These are phyloP conservation scores for Lateolabrax maculatus DNA, from an alignment of 2,797 vertebrate species.

Conservation along the genomic window DNA sequence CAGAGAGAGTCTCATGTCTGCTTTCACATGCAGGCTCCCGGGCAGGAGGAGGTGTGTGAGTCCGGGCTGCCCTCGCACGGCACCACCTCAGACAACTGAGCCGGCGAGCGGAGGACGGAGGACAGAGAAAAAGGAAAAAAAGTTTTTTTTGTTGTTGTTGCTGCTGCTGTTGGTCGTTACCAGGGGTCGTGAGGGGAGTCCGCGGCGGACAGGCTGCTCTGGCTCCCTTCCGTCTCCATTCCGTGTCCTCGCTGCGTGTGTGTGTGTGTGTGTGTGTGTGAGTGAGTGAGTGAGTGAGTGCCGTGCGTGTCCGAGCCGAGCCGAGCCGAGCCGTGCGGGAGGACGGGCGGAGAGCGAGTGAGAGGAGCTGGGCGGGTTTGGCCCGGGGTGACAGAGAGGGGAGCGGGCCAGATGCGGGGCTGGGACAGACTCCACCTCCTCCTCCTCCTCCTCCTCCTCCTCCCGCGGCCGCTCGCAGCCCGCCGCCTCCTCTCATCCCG, in stretches of 20 bases:
- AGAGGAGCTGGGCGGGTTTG: slow-evolving; percentile 82
- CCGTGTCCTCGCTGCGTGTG: slow-evolving; percentile 75
- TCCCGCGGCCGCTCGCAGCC: slow-evolving; percentile 41
- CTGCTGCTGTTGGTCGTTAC: too few species aligned
- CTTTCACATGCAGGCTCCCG: slow-evolving; percentile 40
- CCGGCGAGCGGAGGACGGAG: slow-evolving; percentile 11
- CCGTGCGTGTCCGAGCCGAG: slow-evolving; percentile 72
- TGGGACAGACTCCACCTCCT: slow-evolving; percentile 86
- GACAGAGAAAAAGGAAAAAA: slow-evolving; percentile 36
- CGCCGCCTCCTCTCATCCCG: slow-evolving; percentile 61
- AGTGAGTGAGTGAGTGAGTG: slow-evolving; percentile 45
- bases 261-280: too few species aligned
- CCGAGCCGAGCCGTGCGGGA: slow-evolving; percentile 77
- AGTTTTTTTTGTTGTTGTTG: slow-evolving; percentile 36
- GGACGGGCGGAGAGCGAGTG: slow-evolving; percentile 81
- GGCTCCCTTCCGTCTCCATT: slow-evolving; percentile 98
- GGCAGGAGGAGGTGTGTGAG: slow-evolving; percentile 59
- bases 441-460: slow-evolving; percentile 48
- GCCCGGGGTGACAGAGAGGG: slow-evolving; percentile 85
- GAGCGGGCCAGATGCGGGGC: slow-evolving; percentile 85
- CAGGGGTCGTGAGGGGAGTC: slow-evolving; percentile 98
- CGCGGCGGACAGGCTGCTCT: slow-evolving; percentile 94
- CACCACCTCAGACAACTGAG: too few species aligned
- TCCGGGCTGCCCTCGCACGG: too few species aligned
- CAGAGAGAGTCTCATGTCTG: slow-evolving; percentile 36